These are phyloP conservation scores for Parnassius smintheus DNA, from an alignment of 2,888 invertebrate species.

Conservation along the genomic window DNA sequence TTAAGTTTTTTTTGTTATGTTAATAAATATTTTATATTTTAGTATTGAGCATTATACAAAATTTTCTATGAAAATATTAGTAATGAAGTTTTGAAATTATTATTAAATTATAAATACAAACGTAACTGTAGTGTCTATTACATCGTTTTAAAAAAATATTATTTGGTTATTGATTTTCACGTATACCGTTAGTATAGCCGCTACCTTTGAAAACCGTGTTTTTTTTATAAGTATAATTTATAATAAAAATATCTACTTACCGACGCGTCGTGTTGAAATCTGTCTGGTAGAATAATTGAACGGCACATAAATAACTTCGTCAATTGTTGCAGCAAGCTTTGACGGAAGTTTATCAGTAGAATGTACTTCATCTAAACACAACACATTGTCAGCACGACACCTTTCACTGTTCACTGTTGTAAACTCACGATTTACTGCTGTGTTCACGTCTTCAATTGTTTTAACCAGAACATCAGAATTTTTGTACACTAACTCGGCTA, in stretches of 20 bases:
- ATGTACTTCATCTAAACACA: slow-evolving; percentile 83
- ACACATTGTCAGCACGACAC: slow-evolving; percentile 65
- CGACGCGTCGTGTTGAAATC: slow-evolving; percentile 70
- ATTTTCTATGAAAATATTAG: too few relatives aligned
- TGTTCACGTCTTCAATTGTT: slow-evolving; percentile 47
- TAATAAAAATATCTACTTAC: slow-evolving; percentile 49
- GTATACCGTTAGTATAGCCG: neutral
- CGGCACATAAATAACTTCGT: slow-evolving; percentile 84
- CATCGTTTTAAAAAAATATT: too few relatives aligned
- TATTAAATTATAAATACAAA: too few relatives aligned
- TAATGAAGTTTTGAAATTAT: too few relatives aligned
- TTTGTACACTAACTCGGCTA: slow-evolving; percentile 75
- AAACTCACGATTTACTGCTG: slow-evolving; percentile 54
- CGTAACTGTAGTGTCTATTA: too few relatives aligned
- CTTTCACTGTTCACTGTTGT: slow-evolving; percentile 67
- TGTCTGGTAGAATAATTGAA: slow-evolving; percentile 82
- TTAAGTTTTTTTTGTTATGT: too few relatives aligned
- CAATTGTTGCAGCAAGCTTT: slow-evolving; percentile 68
- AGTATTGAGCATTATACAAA: too few relatives aligned
- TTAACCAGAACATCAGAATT: slow-evolving; percentile 54
- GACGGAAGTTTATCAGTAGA: slow-evolving; percentile 74
- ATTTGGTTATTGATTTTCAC: too few relatives aligned
- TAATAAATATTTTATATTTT: too few relatives aligned
- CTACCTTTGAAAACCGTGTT: neutral
- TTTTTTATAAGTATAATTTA: too few relatives aligned